These are phyloP conservation scores for Tiliacea citrago DNA, from an alignment of 2,888 invertebrate genomes.

Conservation along the genomic window DNA sequence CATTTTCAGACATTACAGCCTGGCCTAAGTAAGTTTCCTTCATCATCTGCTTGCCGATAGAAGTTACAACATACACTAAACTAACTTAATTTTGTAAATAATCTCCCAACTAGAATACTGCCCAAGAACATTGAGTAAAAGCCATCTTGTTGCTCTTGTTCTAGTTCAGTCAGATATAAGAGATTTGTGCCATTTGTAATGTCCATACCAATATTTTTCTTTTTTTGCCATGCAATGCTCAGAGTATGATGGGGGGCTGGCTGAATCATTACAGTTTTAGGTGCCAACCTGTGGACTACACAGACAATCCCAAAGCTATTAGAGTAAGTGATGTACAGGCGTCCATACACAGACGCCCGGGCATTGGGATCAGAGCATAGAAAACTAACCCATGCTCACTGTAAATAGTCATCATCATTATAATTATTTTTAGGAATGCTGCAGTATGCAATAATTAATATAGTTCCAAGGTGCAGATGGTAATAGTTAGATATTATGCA, in stretches of 20 bases:
- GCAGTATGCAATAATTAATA: slow-evolving; percentile 69
- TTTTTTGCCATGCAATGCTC: slow-evolving; percentile 83
- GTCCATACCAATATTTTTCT: slow-evolving; percentile 71
- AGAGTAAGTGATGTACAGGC: slow-evolving; percentile 93
- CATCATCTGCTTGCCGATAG: slow-evolving; percentile 23
- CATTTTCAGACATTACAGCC: slow-evolving; percentile 21
- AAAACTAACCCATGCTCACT: slow-evolving; percentile 83
- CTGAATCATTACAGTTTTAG: slow-evolving; percentile 96
- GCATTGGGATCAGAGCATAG: slow-evolving; percentile 67
- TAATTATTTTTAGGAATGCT: slow-evolving; percentile 74
- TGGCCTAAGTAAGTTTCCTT: slow-evolving; percentile 12
- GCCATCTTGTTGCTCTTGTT: slow-evolving; percentile 9
- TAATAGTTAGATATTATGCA: slow-evolving; percentile 55
- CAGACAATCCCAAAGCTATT: slow-evolving; percentile 94
- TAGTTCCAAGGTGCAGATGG: slow-evolving; percentile 66
- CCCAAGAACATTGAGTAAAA: slow-evolving; percentile 4
- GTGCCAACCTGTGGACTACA: slow-evolving; percentile 98
- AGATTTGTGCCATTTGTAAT: slow-evolving; percentile 24
- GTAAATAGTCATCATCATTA: slow-evolving; percentile 83
- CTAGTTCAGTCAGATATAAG: not conserved
- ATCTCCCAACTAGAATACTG: slow-evolving; percentile 15
- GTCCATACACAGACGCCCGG: slow-evolving; percentile 62
- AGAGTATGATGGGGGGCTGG: slow-evolving; percentile 98
- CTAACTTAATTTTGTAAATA: slow-evolving; percentile 27
- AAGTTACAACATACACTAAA: slow-evolving; percentile 17